Evolutionary conservation across 2,113 vertebrate genomes (phyloP).

Genomic region (Phrynocephalus versicolor): DNA sequence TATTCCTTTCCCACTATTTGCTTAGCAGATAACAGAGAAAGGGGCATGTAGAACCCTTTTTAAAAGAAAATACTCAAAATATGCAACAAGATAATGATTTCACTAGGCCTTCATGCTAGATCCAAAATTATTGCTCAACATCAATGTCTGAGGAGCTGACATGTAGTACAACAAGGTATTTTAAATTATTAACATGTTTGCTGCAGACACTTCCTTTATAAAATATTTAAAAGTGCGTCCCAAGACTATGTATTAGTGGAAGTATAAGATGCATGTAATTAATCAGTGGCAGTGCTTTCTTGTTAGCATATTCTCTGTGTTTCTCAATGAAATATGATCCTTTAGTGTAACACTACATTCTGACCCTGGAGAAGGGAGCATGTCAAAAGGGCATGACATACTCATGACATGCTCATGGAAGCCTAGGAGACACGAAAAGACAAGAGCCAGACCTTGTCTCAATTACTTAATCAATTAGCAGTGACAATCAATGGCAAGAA

Average conservation of each 20-base stretch:
- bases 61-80: constrained; percentile 50
- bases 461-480: constrained; percentile 73
- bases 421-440: constrained; percentile 49
- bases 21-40: no score
- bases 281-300: constrained; percentile 58
- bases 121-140: constrained; percentile 71
- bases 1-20: no score
- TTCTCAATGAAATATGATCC: constrained; percentile 41
- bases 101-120: constrained; percentile 66
- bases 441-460: constrained; percentile 55
- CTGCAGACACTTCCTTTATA: constrained; percentile 74
- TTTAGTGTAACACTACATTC: constrained; percentile 44
- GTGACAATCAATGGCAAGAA: constrained; percentile 65
- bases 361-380: constrained; percentile 40
- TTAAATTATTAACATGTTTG: constrained; percentile 78
- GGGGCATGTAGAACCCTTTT: constrained; percentile 46
- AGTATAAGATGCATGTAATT: constrained; percentile 66
- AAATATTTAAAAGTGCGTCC: constrained; percentile 74
- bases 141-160: constrained; percentile 66
- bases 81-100: constrained; percentile 61
- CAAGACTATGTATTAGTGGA: constrained; percentile 68
- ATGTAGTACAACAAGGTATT: constrained; percentile 74
- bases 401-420: constrained; percentile 68
- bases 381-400: constrained; percentile 62
- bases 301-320: constrained; percentile 46